Percentiles rank a stretch among this genome's conserved stretches.
Evolutionary conservation across 2,797 vertebrate species (phyloP).

Genomic region (Pogonophryne albipinna): DNA sequence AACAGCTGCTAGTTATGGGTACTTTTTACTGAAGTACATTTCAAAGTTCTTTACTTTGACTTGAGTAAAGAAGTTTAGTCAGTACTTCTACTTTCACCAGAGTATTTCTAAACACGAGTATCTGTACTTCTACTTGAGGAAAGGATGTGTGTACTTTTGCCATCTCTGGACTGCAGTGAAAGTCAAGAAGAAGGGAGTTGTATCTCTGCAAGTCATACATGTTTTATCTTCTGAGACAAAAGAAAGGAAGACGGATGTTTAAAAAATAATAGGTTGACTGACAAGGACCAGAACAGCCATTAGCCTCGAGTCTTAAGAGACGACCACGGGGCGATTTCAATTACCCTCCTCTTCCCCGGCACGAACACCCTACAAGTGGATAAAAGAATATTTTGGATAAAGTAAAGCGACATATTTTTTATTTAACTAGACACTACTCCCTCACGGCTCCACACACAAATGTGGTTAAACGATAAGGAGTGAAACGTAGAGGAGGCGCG

Average conservation of each 20-base stretch:
- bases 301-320: constrained; percentile 75
- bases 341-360: constrained; percentile 67
- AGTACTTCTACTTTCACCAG: too few relatives aligned
- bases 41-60: too few relatives aligned
- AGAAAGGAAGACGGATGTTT: constrained; percentile 18
- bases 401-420: constrained; percentile 42
- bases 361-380: constrained; percentile 58
- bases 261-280: constrained; percentile 61
- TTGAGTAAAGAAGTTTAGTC: too few relatives aligned
- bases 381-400: constrained; percentile 53
- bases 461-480: constrained; percentile 8
- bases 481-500: neutral
- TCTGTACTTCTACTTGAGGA: too few relatives aligned
- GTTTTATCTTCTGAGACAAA: constrained; percentile 39
- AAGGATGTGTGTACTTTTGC: too few relatives aligned
- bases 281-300: constrained; percentile 72
- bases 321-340: constrained; percentile 78
- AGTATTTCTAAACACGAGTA: too few relatives aligned
- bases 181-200: constrained; percentile 47
- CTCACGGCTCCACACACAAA: constrained; percentile 9
- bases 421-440: constrained; percentile 9
- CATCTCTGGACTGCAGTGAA: constrained; percentile 31
- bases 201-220: constrained; percentile 30
- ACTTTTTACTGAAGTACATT: too few relatives aligned
- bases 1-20: too few relatives aligned